Evolutionary conservation across 2,797 vertebrate species (phyloP).

Genomic region (Clarias laeviceps): DNA sequence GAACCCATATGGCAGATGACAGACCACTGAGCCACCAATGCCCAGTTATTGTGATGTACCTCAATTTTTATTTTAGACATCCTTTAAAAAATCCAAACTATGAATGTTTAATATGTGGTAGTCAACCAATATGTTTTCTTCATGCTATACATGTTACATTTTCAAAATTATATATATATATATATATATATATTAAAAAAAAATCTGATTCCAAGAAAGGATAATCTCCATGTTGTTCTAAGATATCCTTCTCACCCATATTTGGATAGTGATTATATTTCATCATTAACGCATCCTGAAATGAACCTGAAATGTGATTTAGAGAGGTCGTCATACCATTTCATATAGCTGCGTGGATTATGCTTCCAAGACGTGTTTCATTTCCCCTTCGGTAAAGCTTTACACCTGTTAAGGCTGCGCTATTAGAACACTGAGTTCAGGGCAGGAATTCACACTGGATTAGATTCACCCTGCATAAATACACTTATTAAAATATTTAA

Average conservation of each 20-base stretch:
- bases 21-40: no score
- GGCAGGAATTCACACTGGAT: neutral
- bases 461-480: neutral
- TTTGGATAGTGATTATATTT: neutral
- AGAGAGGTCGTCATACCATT: neutral
- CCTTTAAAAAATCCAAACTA: no score
- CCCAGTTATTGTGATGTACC: no score
- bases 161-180: no score
- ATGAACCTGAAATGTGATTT: neutral
- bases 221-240: neutral
- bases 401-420: neutral
- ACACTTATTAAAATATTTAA: neutral
- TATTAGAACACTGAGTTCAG: neutral
- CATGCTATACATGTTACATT: no score
- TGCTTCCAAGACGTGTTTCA: neutral
- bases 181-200: no score
- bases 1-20: no score
- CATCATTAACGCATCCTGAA: neutral
- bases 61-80: no score
- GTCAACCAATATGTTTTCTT: neutral
- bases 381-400: neutral
- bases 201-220: no score
- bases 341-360: neutral
- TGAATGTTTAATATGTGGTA: no score
- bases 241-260: neutral